Evolutionary conservation across 53 echinoderm and acorn worm species (phyloP), one percentile per base, ranked within the genome.

Genomic region (Patiria pectinifera): DNA sequence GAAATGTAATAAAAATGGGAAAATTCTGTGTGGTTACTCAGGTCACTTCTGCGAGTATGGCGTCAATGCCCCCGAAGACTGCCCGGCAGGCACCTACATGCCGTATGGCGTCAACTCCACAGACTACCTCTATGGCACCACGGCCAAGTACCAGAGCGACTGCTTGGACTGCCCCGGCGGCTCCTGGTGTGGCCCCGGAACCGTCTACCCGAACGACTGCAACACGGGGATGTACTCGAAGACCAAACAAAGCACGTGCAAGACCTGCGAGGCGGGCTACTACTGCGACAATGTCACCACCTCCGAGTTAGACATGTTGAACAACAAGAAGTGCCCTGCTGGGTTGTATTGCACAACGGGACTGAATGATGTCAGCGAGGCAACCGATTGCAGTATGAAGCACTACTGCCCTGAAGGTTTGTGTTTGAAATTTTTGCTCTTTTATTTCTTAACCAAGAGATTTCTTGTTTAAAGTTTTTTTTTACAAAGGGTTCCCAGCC

Each of bases 11-110:
- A 53, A 53, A 53, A 53, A 35, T 35, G 35, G 35, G 35, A 35
- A 35, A 35, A 23, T 25, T 5, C 8, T 91, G 19, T 62, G 35
- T 85, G 15, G 45, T 61, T 60, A 2, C 22, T 16, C 79, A 98
- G 99, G 99, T 47, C 95, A 97, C 89, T 98, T 95, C 94, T 98
- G 99, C 59, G 99, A 98, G 84, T 96, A 97, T 26, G 99, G 96
- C 14, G 91, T 95, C 25, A 96, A 96, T 35, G 92, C 95, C 24
- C 99, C 99, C 2, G 93, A 91, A 13, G 92, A 89, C 11, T 98
- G 99, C 59, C 97, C 99, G 0, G 82, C 96, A 0, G 99, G 99
- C 26, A 95, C 96, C 45, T 98, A 98, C 94, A 98, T 98, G 99
- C 99, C 99, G 3, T 93, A 95, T 82, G 99, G 99, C 4, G 96